These are phyloP conservation scores for Leptoteleia sp. DNA, from an alignment of 1,140 invertebrate genomes.

Conservation along the genomic window DNA sequence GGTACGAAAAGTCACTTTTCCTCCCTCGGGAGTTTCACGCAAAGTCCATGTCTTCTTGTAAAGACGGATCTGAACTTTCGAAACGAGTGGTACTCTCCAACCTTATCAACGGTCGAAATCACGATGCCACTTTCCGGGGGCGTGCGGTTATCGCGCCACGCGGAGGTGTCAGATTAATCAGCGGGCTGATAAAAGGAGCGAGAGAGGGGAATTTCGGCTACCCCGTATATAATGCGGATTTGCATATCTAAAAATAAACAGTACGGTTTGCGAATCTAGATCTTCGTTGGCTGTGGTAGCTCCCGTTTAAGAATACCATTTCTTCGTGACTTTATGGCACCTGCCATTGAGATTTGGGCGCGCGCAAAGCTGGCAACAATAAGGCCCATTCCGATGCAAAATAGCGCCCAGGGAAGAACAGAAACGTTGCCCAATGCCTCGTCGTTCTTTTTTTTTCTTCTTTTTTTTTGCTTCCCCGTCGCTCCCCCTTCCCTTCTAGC, in stretches of 20 bases:
- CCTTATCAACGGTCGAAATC: too few relatives aligned
- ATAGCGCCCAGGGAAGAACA: constrained; percentile 40
- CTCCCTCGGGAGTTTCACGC: too few relatives aligned
- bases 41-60: too few relatives aligned
- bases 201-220: constrained; percentile 25
- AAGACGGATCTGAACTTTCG: too few relatives aligned
- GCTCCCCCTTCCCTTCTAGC: constrained; percentile 30
- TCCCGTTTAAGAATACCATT: constrained; percentile 68
- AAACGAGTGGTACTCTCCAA: too few relatives aligned
- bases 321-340: constrained; percentile 72
- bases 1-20: too few relatives aligned
- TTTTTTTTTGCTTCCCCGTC: constrained; percentile 13
- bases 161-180: constrained; percentile 12
- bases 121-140: too few relatives aligned
- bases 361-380: constrained; percentile 72
- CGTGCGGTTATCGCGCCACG: too few relatives aligned
- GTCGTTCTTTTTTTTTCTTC: constrained; percentile 24
- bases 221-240: constrained; percentile 22
- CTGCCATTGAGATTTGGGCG: constrained; percentile 71
- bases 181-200: too few relatives aligned
- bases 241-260: constrained; percentile 52
- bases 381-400: constrained; percentile 75
- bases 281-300: constrained; percentile 37
- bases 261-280: constrained; percentile 42
- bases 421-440: constrained; percentile 32